Percentiles rank a stretch among this genome's conserved stretches.
Evolutionary conservation across 53 echinoderm and acorn worm species (phyloP).

Genomic region (Holothuria scabra): DNA sequence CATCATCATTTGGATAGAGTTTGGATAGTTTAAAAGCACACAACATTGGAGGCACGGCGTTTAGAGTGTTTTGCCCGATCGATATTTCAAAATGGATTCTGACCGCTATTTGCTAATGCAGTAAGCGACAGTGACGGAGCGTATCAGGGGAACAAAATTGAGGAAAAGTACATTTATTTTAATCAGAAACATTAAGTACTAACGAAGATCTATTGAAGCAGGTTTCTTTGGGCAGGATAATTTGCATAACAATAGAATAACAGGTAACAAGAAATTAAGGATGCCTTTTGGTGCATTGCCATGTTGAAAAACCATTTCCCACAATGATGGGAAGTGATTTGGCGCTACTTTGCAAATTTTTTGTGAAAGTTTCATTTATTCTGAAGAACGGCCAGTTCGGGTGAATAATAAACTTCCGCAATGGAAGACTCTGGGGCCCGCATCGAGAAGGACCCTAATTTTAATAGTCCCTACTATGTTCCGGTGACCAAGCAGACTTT

Average conservation of each 20-base stretch:
- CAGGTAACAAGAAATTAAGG: not conserved
- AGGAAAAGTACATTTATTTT: no score
- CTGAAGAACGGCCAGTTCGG: constrained; percentile 4
- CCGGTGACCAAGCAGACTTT: constrained; percentile 48
- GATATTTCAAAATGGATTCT: no score
- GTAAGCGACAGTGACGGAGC: no score
- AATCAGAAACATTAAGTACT: no score
- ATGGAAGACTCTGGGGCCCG: not conserved
- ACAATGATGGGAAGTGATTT: not conserved
- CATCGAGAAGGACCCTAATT: constrained; percentile 31
- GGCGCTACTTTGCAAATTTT: not conserved
- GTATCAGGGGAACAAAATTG: no score
- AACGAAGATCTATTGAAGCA: no score
- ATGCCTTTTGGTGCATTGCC: not conserved
- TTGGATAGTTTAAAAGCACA: no score
- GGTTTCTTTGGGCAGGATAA: not conserved
- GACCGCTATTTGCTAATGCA: no score
- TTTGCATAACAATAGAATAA: not conserved
- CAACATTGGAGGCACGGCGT: no score
- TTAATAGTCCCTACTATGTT: constrained; percentile 52
- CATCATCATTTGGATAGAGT: no score
- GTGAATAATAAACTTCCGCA: not conserved
- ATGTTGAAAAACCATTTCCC: not conserved
- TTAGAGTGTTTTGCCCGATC: no score
- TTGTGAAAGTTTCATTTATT: not conserved